Evolutionary conservation across 2,888 invertebrate species (phyloP), one percentile per base, ranked within the genome.

Genomic region (Ophion costatus): DNA sequence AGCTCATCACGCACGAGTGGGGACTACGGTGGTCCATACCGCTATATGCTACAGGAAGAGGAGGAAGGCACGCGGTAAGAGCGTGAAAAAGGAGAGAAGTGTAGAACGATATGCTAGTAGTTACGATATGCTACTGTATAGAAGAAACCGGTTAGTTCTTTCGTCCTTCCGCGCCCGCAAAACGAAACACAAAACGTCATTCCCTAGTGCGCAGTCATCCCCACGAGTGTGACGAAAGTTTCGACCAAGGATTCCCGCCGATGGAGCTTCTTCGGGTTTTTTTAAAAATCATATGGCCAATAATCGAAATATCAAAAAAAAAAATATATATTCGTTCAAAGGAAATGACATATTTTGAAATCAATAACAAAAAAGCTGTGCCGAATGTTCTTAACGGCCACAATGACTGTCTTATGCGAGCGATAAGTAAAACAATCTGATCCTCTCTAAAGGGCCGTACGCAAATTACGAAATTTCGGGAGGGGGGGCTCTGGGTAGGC

Each of bases 131-230:
- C 79, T 70, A 79, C 64, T 45, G 69, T 69, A 24, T 51, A 51
- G 22, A 71, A 51, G 80, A 76, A 86, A 86, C 86, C 86, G 85
- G 86, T 86, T 85, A 59, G 63, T 63, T 78, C 51, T 71, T 74
- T 81, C 80, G 82, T 84, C 84, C 84, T 82, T 84, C 76, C 83
- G 76, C 79, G 79, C 71, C 61, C 74, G 56, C 71, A 56, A 57
- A 61, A 67, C 66, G 66, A 67, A 75, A 75, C 38, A 74, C 67
- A 29, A 74, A 51, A 66, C 63, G 69, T 71, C 67, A 71, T 75
- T 42, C 79, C 82, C 70, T 29, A 59, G 56, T 6, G 42, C 45
- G 77, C 69, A 67, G 64, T 82, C 78, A 79, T 76, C 69, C 51
- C 29, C 24, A 11, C n/a, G 64, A 64, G 78, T 67, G 79, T 82